Evolutionary conservation across 2,797 vertebrate genomes (phyloP).

Genomic region (Lacerta agilis): DNA sequence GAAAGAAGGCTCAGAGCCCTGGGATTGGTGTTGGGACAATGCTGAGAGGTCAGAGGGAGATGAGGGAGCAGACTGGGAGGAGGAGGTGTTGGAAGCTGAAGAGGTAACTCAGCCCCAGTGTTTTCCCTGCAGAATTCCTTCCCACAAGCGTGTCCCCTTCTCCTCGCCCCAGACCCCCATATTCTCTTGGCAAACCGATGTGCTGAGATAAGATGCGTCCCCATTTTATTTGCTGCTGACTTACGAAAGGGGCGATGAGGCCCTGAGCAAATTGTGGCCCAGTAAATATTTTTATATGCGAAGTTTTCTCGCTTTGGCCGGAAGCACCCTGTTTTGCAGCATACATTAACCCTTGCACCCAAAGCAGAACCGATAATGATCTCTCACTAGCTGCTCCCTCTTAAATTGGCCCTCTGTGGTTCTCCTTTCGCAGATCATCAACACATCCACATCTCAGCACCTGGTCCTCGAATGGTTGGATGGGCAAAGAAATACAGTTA

Average conservation of each 20-base stretch:
- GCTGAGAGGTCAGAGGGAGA: no score
- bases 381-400: background rate
- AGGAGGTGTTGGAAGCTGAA: no score
- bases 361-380: accelerated
- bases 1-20: no score
- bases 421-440: background rate
- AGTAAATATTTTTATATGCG: accelerated
- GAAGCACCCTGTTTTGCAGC: background rate
- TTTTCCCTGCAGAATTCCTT: no score
- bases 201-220: background rate
- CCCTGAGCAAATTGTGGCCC: background rate
- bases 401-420: background rate
- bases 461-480: background rate
- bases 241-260: background rate
- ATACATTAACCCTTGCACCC: background rate
- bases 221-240: background rate
- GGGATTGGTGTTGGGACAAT: no score
- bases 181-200: background rate
- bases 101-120: no score
- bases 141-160: no score
- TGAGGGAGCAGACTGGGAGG: no score
- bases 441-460: background rate
- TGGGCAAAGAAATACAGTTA: no score
- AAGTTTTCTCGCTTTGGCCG: accelerated
- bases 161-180: background rate